Evolutionary conservation across 2,888 invertebrate species (phyloP).

Genomic region (Drepana falcataria): DNA sequence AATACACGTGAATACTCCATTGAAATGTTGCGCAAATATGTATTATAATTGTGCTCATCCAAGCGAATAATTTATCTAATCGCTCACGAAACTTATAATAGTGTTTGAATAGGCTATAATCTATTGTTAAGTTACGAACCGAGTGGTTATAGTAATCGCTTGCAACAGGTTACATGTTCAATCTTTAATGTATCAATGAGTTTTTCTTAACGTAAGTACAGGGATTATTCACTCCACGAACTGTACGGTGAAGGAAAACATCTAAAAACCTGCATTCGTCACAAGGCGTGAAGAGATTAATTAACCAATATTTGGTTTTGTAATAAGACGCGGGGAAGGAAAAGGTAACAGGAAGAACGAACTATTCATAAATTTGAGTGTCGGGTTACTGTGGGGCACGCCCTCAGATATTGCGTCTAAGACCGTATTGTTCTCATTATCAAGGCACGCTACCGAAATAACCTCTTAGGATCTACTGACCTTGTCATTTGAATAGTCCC

Average conservation of each 20-base stretch:
- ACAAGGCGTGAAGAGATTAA: neutral
- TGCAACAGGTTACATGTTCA: neutral
- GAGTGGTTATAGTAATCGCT: neutral
- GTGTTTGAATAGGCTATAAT: too few species aligned
- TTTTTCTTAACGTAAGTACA: too few species aligned
- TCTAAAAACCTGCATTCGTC: too few species aligned
- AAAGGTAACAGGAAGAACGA: slow-evolving; percentile 7
- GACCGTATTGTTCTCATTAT: slow-evolving; percentile 47
- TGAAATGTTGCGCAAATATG: too few species aligned
- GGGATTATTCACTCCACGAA: too few species aligned
- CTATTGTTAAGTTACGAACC: too few species aligned
- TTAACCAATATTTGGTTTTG: neutral
- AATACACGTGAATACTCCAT: too few species aligned
- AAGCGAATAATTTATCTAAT: too few species aligned
- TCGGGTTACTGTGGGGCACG: slow-evolving; percentile 21
- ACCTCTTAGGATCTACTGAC: slow-evolving; percentile 4
- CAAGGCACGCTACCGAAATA: slow-evolving; percentile 24
- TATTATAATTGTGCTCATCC: too few species aligned
- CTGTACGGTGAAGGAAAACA: too few species aligned
- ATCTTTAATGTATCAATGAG: too few species aligned
- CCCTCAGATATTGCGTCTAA: slow-evolving; percentile 49
- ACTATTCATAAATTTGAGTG: slow-evolving; percentile 34
- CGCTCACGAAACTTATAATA: too few species aligned
- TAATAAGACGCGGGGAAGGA: neutral
- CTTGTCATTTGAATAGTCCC: slow-evolving; percentile 9